Evolutionary conservation across 2,888 invertebrate genomes (phyloP), one percentile per base, ranked within the genome.

Genomic region (Heliconius ethilla): DNA sequence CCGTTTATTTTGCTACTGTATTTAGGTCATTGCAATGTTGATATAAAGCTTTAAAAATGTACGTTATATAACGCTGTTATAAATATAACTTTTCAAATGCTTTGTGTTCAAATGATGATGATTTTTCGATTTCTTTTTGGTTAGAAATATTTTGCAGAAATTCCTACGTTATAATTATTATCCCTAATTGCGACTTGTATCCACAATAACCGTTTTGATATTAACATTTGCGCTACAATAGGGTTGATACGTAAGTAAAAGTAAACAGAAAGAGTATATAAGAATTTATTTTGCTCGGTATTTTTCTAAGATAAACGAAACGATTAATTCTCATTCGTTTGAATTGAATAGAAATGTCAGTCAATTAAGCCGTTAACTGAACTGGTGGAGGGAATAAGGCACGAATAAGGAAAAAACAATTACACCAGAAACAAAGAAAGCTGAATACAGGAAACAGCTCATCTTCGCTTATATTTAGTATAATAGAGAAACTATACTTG

Each of bases 1-100:
- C 82, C 82, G 86, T 85, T 86, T 89, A 88, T 87, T 86, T 86
- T 84, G 85, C 84, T 83, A 84, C 83, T 81, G 79, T 79, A 86
- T 87, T 83, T 86, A 87, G 87, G 87, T 87, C 87, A 84, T 79
- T 63, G 63, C 40, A 63, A 62, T 45, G 40, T 67, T 45, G 65
- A 65, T 70, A 15, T 51, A 51, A 51, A 51, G 22, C 27, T 55
- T 72, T 55, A 59, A 72, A 70, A 72, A 72, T 62, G 22, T 27
- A 25, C 10, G 2, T 27, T 40, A 40, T 40, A 74, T 27, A 63
- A 25, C 40, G 25, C 29, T 70, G 22, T n/a, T 29, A 55, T 18
- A 18, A 11, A n/a, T 55, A 3, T 29, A n/a, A 59, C 13, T 33
- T 10, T 15, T n/a, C 11, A 37, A 72, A 37, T 59, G 15, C 29